phyloP scores from a whole-genome alignment of 2,888 invertebrate genomes.

The Chrysodeixis includens region DNA sequence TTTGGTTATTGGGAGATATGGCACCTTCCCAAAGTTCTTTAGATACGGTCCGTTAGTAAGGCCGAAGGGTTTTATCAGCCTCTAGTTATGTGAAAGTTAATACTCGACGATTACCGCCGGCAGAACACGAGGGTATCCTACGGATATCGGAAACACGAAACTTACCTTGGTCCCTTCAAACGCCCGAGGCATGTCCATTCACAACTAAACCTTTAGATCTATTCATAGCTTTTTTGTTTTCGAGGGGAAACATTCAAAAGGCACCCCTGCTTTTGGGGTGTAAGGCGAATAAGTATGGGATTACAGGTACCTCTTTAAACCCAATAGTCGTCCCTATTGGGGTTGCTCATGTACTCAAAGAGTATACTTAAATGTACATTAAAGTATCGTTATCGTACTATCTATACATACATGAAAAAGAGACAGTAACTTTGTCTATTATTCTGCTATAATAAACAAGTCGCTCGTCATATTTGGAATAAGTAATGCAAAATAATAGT shows the following conservation, averaged over 20 bases:
- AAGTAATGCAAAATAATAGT: too few relatives aligned
- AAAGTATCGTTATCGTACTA: constrained; percentile 1
- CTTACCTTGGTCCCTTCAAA: neutral
- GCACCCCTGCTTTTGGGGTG: neutral
- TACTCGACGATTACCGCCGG: neutral
- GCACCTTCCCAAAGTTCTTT: neutral
- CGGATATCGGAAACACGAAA: constrained; percentile 4
- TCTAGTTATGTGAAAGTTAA: constrained; percentile 2
- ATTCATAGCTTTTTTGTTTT: constrained; percentile 4
- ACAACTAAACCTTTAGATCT: constrained; percentile 2
- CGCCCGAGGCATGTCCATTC: constrained; percentile 1
- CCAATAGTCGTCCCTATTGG: neutral
- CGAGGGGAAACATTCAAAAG: neutral
- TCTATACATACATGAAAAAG: neutral
- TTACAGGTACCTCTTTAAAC: constrained; percentile 1
- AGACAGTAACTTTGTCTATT: too few relatives aligned
- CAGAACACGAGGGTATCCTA: constrained; percentile 1
- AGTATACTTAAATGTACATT: neutral
- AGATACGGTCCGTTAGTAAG: neutral
- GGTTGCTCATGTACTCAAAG: neutral
- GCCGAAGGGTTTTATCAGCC: neutral
- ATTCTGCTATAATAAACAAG: too few relatives aligned
- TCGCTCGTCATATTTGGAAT: too few relatives aligned
- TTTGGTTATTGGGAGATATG: neutral
- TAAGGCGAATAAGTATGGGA: neutral